Conservation (phyloP, 2,113 vertebrate species). For the Bufo gargarizans region DNA sequence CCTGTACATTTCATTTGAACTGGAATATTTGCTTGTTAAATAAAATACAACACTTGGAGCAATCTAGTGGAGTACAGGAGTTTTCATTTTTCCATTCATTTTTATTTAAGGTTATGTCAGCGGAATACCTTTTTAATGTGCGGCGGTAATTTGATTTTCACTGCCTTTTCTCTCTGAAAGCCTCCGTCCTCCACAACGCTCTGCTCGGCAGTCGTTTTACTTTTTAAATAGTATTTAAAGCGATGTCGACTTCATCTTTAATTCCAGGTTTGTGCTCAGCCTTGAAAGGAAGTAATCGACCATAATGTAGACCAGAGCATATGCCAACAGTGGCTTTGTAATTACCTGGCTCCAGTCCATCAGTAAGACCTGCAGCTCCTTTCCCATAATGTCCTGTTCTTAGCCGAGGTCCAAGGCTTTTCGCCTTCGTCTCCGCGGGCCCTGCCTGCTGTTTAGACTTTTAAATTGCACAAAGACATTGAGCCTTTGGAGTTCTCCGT, state of each 20-base stretch:
- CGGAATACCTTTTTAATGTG: too few relatives aligned
- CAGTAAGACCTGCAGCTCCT: constrained; percentile 26
- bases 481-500: constrained; percentile 6
- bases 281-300: constrained; percentile 48
- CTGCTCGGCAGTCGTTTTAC: background rate
- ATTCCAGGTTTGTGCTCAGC: constrained; percentile 48
- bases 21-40: too few relatives aligned
- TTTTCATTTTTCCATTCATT: too few relatives aligned
- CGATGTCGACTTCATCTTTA: constrained; percentile 42
- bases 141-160: background rate
- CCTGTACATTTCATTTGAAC: too few relatives aligned
- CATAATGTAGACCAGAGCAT: constrained; percentile 32
- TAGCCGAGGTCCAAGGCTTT: background rate
- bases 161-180: background rate
- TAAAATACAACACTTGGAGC: too few relatives aligned
- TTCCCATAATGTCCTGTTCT: constrained; percentile 15
- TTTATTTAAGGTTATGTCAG: too few relatives aligned
- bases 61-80: too few relatives aligned
- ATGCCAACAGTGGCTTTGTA: constrained; percentile 48
- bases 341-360: constrained; percentile 41
- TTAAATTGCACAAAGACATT: constrained; percentile 11
- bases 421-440: background rate
- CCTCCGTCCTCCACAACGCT: background rate
- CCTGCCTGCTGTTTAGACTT: constrained; percentile 6
- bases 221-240: constrained; percentile 40